A percentile compares a stretch with the other conserved stretches of the same genome.
These are phyloP conservation scores for Mixornis gularis DNA, from an alignment of 2,113 vertebrate species.

Conservation along the genomic window DNA sequence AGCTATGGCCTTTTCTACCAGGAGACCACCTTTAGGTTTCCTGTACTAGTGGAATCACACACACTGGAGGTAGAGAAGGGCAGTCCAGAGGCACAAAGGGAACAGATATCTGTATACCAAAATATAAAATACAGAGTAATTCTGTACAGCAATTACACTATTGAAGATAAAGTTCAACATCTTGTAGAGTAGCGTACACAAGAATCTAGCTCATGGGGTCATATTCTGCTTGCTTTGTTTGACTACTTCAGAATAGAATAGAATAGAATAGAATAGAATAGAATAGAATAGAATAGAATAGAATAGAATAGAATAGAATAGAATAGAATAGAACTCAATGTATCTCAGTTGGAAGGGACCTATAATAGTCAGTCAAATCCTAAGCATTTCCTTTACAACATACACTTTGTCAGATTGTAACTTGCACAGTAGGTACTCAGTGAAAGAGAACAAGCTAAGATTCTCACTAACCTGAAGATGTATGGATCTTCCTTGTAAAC, in stretches of 20 bases:
- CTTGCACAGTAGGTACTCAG: background rate
- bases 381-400: background rate
- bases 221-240: background rate
- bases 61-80: background rate
- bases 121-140: background rate
- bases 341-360: background rate
- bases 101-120: background rate
- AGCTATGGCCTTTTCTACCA: background rate
- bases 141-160: background rate
- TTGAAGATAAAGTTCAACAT: rapidly evolving
- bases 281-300: background rate
- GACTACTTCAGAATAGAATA: background rate
- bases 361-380: background rate
- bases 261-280: background rate
- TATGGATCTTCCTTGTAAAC: background rate
- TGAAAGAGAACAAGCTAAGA: background rate
- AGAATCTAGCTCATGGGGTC: background rate
- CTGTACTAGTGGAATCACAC: background rate
- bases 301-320: background rate
- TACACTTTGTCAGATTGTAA: background rate
- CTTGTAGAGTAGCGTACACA: background rate
- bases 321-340: rapidly evolving
- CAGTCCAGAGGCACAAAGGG: background rate
- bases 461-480: background rate
- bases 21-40: background rate